Conservation (phyloP, 2,113 vertebrate species). For the Polyodon spathula region DNA sequence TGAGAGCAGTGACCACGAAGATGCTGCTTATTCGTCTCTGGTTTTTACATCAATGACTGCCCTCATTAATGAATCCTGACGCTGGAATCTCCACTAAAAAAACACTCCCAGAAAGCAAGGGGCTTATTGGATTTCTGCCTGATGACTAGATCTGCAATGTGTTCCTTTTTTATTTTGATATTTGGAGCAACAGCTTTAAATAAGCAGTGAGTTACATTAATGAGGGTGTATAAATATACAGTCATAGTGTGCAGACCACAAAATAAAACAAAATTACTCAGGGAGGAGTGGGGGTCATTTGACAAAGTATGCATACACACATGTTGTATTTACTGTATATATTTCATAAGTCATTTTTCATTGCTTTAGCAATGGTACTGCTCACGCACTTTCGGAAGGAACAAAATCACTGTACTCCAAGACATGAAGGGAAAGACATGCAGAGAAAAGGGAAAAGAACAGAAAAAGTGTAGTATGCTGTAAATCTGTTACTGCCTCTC, state of each 20-base stretch:
- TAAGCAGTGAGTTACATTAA: not conserved
- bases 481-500: not conserved
- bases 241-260: slow-evolving; percentile 3
- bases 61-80: slow-evolving; percentile 17
- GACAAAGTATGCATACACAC: too few species aligned
- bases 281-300: too few species aligned
- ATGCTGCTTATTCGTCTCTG: not conserved
- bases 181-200: slow-evolving; percentile 1
- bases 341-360: too few species aligned
- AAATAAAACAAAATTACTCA: not conserved
- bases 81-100: slow-evolving; percentile 9
- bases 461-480: not conserved
- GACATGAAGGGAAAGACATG: too few species aligned
- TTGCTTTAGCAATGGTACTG: too few species aligned
- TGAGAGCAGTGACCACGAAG: not conserved
- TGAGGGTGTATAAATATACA: slow-evolving; percentile 2
- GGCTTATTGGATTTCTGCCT: slow-evolving; percentile 12
- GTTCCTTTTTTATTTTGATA: not conserved
- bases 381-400: too few species aligned
- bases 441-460: not conserved
- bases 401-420: too few species aligned
- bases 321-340: too few species aligned
- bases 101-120: slow-evolving; percentile 5
- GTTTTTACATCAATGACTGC: slow-evolving; percentile 10
- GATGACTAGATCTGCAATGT: slow-evolving; percentile 10